phyloP scores from a whole-genome alignment of 2,888 invertebrate species.

The Dione vanillae region DNA sequence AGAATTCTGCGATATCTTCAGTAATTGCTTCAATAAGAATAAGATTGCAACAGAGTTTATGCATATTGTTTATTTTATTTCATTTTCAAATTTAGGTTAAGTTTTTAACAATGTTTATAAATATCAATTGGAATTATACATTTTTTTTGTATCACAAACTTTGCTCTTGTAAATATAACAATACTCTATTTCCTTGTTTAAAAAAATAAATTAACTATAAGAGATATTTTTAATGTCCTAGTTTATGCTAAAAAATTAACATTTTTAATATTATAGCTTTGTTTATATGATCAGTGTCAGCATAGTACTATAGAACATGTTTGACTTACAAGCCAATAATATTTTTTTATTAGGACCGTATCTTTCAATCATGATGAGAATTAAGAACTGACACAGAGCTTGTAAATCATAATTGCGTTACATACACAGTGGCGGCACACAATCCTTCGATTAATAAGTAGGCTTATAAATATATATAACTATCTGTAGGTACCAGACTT shows the following conservation, averaged over 20 bases:
- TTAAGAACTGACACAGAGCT: constrained; percentile 16
- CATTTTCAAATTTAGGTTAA: too few relatives aligned
- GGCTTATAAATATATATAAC: neutral
- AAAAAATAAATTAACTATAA: too few relatives aligned
- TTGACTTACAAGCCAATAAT: neutral
- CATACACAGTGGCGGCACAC: constrained; percentile 11
- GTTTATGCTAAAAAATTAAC: too few relatives aligned
- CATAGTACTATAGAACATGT: neutral
- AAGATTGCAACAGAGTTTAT: constrained; percentile 32
- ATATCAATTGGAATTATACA: too few relatives aligned
- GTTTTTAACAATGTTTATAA: too few relatives aligned
- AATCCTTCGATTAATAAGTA: constrained; percentile 23
- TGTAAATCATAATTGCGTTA: constrained; percentile 22
- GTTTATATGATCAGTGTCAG: neutral
- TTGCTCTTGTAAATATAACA: too few relatives aligned
- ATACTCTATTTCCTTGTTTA: too few relatives aligned
- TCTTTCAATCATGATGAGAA: constrained; percentile 25
- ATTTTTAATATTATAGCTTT: neutral
- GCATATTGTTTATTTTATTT: neutral
- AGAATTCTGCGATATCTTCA: constrained; percentile 28
- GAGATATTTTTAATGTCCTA: too few relatives aligned
- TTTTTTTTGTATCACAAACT: too few relatives aligned
- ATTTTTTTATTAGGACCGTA: constrained; percentile 7
- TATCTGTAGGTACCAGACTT: neutral
- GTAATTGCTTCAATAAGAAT: constrained; percentile 24